A percentile compares a stretch with the other conserved stretches of the same genome.
Conservation (phyloP, 2,113 vertebrate species). For the Calypte anna region DNA sequence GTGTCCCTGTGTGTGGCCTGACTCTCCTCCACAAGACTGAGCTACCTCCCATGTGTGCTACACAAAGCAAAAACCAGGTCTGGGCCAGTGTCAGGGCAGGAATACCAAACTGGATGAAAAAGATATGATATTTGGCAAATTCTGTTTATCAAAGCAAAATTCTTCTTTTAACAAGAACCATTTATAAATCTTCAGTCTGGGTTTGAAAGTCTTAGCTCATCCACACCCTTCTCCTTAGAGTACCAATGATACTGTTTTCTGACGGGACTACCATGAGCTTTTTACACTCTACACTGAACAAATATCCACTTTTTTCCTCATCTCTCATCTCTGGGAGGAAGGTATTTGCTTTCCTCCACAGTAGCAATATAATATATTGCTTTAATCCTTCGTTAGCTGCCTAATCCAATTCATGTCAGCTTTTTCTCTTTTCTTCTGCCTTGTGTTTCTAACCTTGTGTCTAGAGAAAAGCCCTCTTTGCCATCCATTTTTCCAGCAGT, state of each 20-base stretch:
- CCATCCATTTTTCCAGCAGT: neutral
- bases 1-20: neutral
- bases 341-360: neutral
- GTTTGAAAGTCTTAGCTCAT: neutral
- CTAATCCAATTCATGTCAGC: neutral
- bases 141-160: slow-evolving; percentile 16
- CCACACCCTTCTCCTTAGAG: neutral
- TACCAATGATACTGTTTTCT: neutral
- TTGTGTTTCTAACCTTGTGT: neutral
- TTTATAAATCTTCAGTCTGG: slow-evolving; percentile 11
- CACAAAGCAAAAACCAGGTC: neutral
- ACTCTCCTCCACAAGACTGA: neutral
- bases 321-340: slow-evolving; percentile 42
- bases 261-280: neutral
- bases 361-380: slow-evolving; percentile 36
- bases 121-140: neutral
- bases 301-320: slow-evolving; percentile 40
- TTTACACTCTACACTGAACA: neutral
- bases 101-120: neutral
- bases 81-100: neutral
- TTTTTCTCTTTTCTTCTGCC: slow-evolving; percentile 3
- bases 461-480: neutral
- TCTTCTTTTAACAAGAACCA: neutral
- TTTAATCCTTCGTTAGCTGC: slow-evolving; percentile 14
- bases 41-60: neutral